These are phyloP conservation scores for Drosophila rellima DNA, from an alignment of 2,888 invertebrate genomes.

Conservation along the genomic window DNA sequence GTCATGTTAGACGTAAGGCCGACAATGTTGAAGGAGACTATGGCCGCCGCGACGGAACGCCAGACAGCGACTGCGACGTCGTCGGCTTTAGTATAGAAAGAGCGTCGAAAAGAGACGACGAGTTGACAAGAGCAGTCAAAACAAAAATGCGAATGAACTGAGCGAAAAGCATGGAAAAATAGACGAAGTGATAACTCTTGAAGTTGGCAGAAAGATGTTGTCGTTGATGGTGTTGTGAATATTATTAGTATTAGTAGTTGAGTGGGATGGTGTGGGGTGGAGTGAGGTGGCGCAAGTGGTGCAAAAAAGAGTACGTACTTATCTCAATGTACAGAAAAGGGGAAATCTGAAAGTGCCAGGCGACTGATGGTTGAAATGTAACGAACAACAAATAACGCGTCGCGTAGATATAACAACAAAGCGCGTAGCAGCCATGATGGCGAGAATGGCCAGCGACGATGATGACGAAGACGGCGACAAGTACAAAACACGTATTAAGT, in stretches of 20 bases:
- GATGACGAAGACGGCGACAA: slow-evolving; percentile 78
- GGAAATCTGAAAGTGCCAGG: slow-evolving; percentile 28
- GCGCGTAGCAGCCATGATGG: slow-evolving; percentile 57
- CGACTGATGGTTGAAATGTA: slow-evolving; percentile 24
- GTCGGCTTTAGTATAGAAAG: slow-evolving; percentile 72
- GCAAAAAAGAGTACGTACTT: slow-evolving; percentile 15
- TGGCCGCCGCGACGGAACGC: slow-evolving; percentile 43
- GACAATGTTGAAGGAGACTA: slow-evolving; percentile 46
- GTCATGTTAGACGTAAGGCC: slow-evolving; percentile 65
- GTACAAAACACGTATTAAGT: slow-evolving; percentile 80
- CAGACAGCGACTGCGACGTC: slow-evolving; percentile 44
- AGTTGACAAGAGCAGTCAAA: slow-evolving; percentile 71
- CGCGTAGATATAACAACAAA: slow-evolving; percentile 47
- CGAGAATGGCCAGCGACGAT: slow-evolving; percentile 62
- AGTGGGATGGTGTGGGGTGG: background rate
- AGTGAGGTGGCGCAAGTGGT: background rate
- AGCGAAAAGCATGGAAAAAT: slow-evolving; percentile 44
- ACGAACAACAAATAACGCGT: slow-evolving; percentile 37
- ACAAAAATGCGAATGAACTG: slow-evolving; percentile 76
- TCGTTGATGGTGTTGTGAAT: slow-evolving; percentile 19
- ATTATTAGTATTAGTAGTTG: slow-evolving; percentile 17
- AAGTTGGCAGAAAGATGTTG: slow-evolving; percentile 36
- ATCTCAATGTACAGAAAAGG: slow-evolving; percentile 24
- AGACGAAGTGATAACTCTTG: slow-evolving; percentile 52
- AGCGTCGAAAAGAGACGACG: slow-evolving; percentile 59